These are phyloP conservation scores for Xyliphius kryptos DNA, from an alignment of 2,113 vertebrate species.

Conservation along the genomic window DNA sequence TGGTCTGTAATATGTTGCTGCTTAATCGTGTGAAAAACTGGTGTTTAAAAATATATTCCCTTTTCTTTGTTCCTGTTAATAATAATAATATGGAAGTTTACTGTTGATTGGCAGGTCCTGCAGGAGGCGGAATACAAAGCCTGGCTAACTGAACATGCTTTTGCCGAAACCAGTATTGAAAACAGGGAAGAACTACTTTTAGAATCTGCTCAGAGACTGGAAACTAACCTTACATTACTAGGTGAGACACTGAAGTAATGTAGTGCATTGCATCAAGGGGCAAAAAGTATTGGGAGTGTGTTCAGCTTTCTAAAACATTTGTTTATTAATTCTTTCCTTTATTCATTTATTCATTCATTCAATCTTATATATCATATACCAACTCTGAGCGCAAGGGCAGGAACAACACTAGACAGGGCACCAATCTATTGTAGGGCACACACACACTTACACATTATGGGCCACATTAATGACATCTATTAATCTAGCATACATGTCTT, in stretches of 20 bases:
- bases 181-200: slow-evolving; percentile 78
- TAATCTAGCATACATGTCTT: too few relatives aligned
- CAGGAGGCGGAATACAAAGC: slow-evolving; percentile 75
- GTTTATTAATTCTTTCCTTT: too few relatives aligned
- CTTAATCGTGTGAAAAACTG: not conserved
- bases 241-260: slow-evolving; percentile 60
- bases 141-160: slow-evolving; percentile 75
- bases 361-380: too few relatives aligned
- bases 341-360: too few relatives aligned
- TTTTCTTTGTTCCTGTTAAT: slow-evolving; percentile 2
- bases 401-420: too few relatives aligned
- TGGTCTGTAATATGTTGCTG: not conserved
- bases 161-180: slow-evolving; percentile 90
- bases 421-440: too few relatives aligned
- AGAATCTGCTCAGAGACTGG: slow-evolving; percentile 76
- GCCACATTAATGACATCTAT: too few relatives aligned
- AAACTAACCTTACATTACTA: slow-evolving; percentile 79
- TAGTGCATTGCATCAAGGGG: too few relatives aligned
- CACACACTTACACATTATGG: too few relatives aligned
- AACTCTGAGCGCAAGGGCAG: too few relatives aligned
- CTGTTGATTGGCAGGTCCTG: slow-evolving; percentile 74
- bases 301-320: too few relatives aligned
- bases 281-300: too few relatives aligned
- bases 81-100: not conserved
- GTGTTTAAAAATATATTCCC: not conserved